phyloP scores from a whole-genome alignment of 2,888 invertebrate species.

The Ochropacha duplaris region DNA sequence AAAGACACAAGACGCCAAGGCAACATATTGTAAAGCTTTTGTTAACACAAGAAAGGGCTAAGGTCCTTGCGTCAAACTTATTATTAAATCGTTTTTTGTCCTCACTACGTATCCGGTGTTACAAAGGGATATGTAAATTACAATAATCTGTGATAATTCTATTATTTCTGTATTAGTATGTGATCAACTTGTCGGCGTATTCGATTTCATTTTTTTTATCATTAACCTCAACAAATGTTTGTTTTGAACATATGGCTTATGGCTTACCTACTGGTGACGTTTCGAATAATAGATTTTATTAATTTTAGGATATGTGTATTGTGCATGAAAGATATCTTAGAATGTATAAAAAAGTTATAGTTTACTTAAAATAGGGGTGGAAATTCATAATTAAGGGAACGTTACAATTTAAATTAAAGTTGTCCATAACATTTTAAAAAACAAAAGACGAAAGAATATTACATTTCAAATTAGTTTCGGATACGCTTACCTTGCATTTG shows the following conservation, averaged over 20 bases:
- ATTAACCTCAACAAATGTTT: constrained; percentile 56
- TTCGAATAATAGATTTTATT: constrained; percentile 38
- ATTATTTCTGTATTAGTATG: constrained; percentile 73
- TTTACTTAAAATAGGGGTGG: not conserved
- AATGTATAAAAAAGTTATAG: not conserved
- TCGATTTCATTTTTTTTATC: constrained; percentile 43
- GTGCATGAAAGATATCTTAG: not conserved
- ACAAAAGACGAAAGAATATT: constrained; percentile 74
- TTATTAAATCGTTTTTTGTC: constrained; percentile 82
- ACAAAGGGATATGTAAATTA: constrained; percentile 80
- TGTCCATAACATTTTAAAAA: constrained; percentile 44
- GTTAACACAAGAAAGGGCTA: constrained; percentile 76
- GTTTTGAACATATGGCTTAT: constrained; percentile 67
- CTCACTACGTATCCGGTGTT: constrained; percentile 75
- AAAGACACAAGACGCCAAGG: constrained; percentile 60
- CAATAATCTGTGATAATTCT: constrained; percentile 81
- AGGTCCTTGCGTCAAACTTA: constrained; percentile 74
- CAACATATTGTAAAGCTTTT: constrained; percentile 80
- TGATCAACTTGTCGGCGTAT: constrained; percentile 75
- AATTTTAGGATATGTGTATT: constrained; percentile 18
- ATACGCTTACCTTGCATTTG: constrained; percentile 79
- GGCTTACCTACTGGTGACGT: constrained; percentile 42
- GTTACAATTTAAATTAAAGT: not conserved
- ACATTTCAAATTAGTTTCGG: constrained; percentile 82
- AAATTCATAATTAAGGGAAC: constrained; percentile 10